Conservation (phyloP, 1,140 invertebrate genomes). For the Zelostemma sp. region DNA sequence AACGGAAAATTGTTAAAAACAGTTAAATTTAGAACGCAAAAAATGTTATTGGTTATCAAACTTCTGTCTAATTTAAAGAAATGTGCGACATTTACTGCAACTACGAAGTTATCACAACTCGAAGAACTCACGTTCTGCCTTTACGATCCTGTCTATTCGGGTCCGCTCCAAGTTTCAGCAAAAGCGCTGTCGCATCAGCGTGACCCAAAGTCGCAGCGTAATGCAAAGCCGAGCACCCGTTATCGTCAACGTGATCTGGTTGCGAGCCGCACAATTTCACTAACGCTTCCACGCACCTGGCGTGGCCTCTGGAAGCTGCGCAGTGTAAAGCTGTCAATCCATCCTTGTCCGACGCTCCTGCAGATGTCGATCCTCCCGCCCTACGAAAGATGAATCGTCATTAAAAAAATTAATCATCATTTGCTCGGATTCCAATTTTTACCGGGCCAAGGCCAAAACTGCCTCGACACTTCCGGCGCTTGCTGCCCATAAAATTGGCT, state of each 20-base stretch:
- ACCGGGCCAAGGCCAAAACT: conserved; percentile 85
- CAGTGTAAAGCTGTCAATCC: conserved; percentile 93
- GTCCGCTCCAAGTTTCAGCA: conserved; percentile 90
- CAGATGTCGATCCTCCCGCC: conserved; percentile 63
- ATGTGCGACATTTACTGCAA: no score
- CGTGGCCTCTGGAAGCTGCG: conserved; percentile 94
- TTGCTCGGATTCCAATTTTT: no score
- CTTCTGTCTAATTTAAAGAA: no score
- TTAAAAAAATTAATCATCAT: no score
- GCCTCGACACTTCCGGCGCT: conserved; percentile 95
- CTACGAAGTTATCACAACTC: no score
- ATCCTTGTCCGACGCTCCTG: conserved; percentile 74
- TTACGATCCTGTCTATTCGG: conserved; percentile 93
- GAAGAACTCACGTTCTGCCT: conserved; percentile 86
- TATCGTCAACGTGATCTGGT: conserved; percentile 85
- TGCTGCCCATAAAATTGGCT: conserved; percentile 96
- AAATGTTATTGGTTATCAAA: no score
- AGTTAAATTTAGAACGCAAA: no score
- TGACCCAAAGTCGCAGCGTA: conserved; percentile 97
- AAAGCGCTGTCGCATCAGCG: conserved; percentile 90
- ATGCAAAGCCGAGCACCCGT: conserved; percentile 95
- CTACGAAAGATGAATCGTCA: conserved; percentile 41
- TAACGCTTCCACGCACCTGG: conserved; percentile 90
- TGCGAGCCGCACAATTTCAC: conserved; percentile 90
- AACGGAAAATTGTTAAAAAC: neutral